Conservation (phyloP, 2,888 invertebrate species). For the Diarsia dahlii region DNA sequence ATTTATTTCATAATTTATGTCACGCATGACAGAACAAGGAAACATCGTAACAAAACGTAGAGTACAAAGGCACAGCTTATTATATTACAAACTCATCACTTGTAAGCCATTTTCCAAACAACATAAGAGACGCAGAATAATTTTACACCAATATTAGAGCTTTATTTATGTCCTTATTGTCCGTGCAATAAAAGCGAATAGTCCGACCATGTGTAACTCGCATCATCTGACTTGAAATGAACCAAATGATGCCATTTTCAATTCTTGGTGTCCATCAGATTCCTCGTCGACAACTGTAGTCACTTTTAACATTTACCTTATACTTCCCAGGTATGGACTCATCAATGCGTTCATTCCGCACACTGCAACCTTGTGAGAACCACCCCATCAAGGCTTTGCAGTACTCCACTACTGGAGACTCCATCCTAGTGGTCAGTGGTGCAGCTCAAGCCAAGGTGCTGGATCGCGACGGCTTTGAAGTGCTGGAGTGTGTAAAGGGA, state of each 20-base stretch:
- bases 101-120: too few species aligned
- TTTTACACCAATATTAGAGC: background rate
- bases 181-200: background rate
- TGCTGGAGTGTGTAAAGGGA: slow-evolving; percentile 98
- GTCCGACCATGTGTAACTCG: background rate
- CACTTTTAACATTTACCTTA: background rate
- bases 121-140: background rate
- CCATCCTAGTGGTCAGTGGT: slow-evolving; percentile 97
- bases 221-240: background rate
- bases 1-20: too few species aligned
- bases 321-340: slow-evolving; percentile 96
- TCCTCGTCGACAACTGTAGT: background rate
- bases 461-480: slow-evolving; percentile 98
- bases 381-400: slow-evolving; percentile 97
- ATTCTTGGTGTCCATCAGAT: background rate
- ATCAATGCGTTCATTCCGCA: slow-evolving; percentile 96
- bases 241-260: background rate
- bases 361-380: slow-evolving; percentile 98
- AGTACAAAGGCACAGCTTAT: too few species aligned
- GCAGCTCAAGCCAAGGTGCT: slow-evolving; percentile 98
- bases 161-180: background rate
- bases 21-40: too few species aligned
- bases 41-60: too few species aligned
- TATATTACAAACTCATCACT: too few species aligned
- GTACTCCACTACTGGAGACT: slow-evolving; percentile 98